Evolutionary conservation across 2,797 vertebrate genomes (phyloP), one percentile per base, ranked within the genome.

Genomic region (Helostoma temminkii): DNA sequence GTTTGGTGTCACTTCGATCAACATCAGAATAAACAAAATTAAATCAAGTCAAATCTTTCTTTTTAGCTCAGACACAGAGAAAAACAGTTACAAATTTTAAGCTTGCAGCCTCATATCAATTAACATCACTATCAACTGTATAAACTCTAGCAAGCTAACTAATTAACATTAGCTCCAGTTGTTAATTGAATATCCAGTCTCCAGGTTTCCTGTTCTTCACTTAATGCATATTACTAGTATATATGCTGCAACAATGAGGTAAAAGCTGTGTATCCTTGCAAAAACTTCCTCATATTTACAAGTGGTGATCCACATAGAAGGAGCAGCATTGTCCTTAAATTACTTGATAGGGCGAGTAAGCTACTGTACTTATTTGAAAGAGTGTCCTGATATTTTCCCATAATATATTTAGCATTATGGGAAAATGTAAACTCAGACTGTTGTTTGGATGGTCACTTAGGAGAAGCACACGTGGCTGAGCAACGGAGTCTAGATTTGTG

Each of bases 131-230:
- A 16, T 6, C 36, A 71, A 34, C 53, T 67, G 53, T 48, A 18
- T 59, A 41, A 47, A 41, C 41, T 41, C 19, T 24, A 8, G 39
- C 30, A 47, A 58, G 26, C 36, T n/a, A 46, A 32, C 15, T 45
- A 11, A 67, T 24, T 42, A 47, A 30, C 6, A 0, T 36, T 19
- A 24, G 9, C 42, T n/a, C 14, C 16, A 18, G n/a, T n/a, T n/a
- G n/a, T 42, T 56, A 3, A 6, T 36, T 63, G 57, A 58, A 53
- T 49, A 36, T 21, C 25, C 16, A 14, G 15, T 30, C 16, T 56
- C 22, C 24, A 30, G 34, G 24, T 54, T 32, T 34, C n/a, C 46
- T 21, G 3, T 36, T 59, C 53, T 36, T 9, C 7, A 58, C n/a
- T n/a, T 69, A 9, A 36, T 52, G 15, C 22, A 47, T 8, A 25